Evolutionary conservation across 2,797 vertebrate species (phyloP), one percentile per base, ranked within the genome.

Genomic region (Amblyopsis hoosieri): DNA sequence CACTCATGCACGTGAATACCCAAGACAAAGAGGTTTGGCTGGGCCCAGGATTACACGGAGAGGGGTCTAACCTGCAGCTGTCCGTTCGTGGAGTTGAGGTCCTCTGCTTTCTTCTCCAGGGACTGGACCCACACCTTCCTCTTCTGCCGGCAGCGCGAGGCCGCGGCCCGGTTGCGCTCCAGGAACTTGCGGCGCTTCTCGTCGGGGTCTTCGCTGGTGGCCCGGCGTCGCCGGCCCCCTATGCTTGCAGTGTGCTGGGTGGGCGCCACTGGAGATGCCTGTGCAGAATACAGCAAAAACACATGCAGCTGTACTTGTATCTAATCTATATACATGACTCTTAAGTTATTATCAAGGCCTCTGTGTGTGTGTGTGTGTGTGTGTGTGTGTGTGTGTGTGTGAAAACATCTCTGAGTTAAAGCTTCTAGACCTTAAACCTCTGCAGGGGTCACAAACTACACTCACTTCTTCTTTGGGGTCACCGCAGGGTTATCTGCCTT

Each of bases 91-190:
- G 95, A 95, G 91, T 85, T 92, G 70, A 98, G 89, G 81, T 98
- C 96, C 58, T 98, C 97, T 0, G 97, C 95, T 79, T 99, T 98
- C 81, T 96, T 98, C 90, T 98, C 96, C 88, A 98, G 67, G 42
- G 95, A 96, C 84, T 97, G 95, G 67, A 99, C 97, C 97, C 97
- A 98, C 71, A 99, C 97, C 91, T 99, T 99, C 85, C 97, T 94
- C 86, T 99, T 99, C 74, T 99, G 97, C 74, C 97, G 84, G 74
- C 97, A 99, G 60, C 97, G 94, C 37, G 97, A 96, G 45, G 97
- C 97, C 3, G 97, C 97, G 3, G 97, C 96, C 54, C 97, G 77
- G 86, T 98, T 98, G 45, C 96, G 92, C 85, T 99, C 97, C 80
- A 99, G 89, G 87, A 99, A 99, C 84, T 99, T 99, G 45, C 96